Evolutionary conservation across 2,888 invertebrate species (phyloP).

Genomic region (Meta bourneti): DNA sequence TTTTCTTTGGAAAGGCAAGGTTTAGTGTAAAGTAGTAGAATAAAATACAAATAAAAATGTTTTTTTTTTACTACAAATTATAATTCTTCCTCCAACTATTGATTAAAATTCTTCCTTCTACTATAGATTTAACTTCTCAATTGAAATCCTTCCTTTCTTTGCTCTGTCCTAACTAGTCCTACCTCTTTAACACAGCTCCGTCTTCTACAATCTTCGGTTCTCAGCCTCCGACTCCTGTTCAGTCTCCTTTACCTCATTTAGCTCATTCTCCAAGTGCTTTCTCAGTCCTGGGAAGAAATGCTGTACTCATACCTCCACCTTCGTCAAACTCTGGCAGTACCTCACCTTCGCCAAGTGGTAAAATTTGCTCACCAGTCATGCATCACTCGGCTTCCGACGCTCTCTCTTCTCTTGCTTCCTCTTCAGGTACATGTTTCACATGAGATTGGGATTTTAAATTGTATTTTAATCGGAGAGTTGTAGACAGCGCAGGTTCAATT

Average conservation of each 20-base stretch:
- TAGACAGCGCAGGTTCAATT: no score
- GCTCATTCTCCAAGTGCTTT: slow-evolving; percentile 76
- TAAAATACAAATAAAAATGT: neutral
- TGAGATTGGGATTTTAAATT: neutral
- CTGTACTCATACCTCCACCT: slow-evolving; percentile 72
- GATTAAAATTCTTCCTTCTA: neutral
- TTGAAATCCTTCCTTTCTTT: neutral
- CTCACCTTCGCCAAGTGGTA: slow-evolving; percentile 52
- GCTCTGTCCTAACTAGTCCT: slow-evolving; percentile 28
- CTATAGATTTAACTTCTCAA: neutral
- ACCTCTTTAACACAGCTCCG: slow-evolving; percentile 52
- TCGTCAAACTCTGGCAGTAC: slow-evolving; percentile 50
- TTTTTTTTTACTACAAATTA: neutral
- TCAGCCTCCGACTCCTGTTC: slow-evolving; percentile 71
- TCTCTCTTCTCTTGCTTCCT: slow-evolving; percentile 73
- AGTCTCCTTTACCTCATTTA: slow-evolving; percentile 74
- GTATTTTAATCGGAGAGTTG: neutral
- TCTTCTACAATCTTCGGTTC: slow-evolving; percentile 74
- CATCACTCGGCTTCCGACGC: slow-evolving; percentile 75
- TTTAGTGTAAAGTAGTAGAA: neutral
- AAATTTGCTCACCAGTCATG: slow-evolving; percentile 75
- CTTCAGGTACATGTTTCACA: slow-evolving; percentile 60
- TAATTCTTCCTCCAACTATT: neutral
- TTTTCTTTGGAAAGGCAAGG: no score
- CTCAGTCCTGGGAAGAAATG: slow-evolving; percentile 74